Conservation (phyloP, 1,140 invertebrate species). For the Popillia japonica region DNA sequence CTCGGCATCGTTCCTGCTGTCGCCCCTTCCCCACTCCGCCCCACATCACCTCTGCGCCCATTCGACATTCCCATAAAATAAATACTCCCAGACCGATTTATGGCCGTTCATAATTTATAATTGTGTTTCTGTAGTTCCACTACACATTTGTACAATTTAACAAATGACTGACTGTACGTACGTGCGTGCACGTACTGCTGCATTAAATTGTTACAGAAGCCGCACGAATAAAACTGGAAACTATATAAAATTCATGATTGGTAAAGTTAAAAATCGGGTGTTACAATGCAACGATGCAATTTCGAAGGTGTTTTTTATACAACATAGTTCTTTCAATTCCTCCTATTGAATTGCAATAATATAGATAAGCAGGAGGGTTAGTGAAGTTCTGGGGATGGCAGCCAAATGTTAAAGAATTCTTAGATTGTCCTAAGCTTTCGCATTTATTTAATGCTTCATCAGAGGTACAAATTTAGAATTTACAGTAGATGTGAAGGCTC, state of each 20-base stretch:
- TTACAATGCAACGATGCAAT: neutral
- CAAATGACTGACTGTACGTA: slow-evolving; percentile 19
- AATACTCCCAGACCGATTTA: slow-evolving; percentile 35
- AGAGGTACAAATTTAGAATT: no score
- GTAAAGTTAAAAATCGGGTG: no score
- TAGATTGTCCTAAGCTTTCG: no score
- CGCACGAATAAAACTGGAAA: neutral
- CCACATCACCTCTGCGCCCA: neutral
- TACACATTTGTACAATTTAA: slow-evolving; percentile 33
- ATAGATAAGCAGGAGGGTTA: no score
- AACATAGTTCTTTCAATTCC: neutral
- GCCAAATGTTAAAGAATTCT: no score
- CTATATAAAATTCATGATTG: no score
- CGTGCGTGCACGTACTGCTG: slow-evolving; percentile 3
- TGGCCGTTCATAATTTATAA: slow-evolving; percentile 37
- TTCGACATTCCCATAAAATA: slow-evolving; percentile 37
- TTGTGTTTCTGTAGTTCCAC: slow-evolving; percentile 35
- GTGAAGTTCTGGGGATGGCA: no score
- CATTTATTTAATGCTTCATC: no score
- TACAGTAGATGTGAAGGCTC: no score
- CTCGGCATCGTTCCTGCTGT: neutral
- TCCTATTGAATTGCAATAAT: neutral
- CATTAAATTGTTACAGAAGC: neutral
- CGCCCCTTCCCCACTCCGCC: neutral
- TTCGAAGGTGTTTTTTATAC: neutral